Evolutionary conservation across 1,140 invertebrate species (phyloP).

Genomic region (Scylla paramamosain): DNA sequence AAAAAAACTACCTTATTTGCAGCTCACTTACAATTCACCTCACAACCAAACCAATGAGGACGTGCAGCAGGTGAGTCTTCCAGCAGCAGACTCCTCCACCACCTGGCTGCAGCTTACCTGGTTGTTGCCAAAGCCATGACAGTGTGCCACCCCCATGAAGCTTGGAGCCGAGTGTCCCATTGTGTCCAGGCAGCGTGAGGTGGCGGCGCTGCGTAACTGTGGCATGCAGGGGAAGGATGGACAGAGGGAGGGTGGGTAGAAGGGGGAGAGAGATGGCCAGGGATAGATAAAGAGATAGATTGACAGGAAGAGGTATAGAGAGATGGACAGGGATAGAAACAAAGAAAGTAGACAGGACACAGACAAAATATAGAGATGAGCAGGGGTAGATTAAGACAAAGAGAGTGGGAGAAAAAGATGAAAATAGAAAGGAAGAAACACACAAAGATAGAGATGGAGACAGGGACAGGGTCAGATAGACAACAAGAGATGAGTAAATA

Average conservation of each 20-base stretch:
- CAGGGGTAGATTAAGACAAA: too few relatives aligned
- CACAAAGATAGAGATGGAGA: too few relatives aligned
- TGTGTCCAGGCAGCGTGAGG: slow-evolving; percentile 92
- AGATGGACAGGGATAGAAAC: not conserved
- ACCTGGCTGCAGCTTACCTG: slow-evolving; percentile 79
- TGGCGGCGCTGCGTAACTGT: slow-evolving; percentile 88
- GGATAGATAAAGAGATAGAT: not conserved
- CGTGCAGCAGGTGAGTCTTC: not conserved
- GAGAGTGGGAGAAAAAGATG: not conserved
- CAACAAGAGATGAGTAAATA: too few relatives aligned
- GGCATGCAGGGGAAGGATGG: slow-evolving; percentile 27
- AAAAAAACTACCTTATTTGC: too few relatives aligned
- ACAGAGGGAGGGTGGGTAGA: not conserved
- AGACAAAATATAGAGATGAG: too few relatives aligned
- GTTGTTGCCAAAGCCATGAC: slow-evolving; percentile 97
- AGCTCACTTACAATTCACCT: too few relatives aligned
- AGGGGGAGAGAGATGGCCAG: not conserved
- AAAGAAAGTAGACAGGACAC: not conserved
- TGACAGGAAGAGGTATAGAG: too few relatives aligned
- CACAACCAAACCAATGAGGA: too few relatives aligned
- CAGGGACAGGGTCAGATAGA: too few relatives aligned
- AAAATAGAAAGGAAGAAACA: not conserved
- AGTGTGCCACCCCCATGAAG: slow-evolving; percentile 89
- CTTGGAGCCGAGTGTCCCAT: slow-evolving; percentile 92
- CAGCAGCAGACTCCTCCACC: not conserved